Evolutionary conservation across 2,113 vertebrate species (phyloP), one percentile per base, ranked within the genome.

Genomic region (Anthoscopus minutus): DNA sequence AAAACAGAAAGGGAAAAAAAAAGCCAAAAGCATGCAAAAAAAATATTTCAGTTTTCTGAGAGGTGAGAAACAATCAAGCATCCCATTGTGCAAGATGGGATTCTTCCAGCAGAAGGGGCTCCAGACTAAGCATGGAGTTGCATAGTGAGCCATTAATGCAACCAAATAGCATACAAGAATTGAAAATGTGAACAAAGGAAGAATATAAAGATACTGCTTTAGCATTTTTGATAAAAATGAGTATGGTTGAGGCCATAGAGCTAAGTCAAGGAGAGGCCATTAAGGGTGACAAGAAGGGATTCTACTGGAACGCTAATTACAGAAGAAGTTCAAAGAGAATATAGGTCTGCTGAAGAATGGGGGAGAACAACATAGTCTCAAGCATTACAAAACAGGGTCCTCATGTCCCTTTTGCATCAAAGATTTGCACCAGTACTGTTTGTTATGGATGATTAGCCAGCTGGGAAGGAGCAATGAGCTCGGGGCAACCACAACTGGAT

Each of bases 261-360:
- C 47, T 47, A 42, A 81, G 23, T 33, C 42, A 57, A 79, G 35
- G 57, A 81, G 24, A 72, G 16, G 37, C 5, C 24, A 16, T 47
- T 71, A 64, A 66, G 10, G 13, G 23, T 79, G 61, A 80, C 61
- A 44, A 23, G 57, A 76, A 82, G 9, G 11, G 40, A 50, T 88
- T 56, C 44, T 79, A 54, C 17, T 61, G 50, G 64, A 86, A 37
- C 13, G 10, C 14, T 56, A 35, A 70, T 45, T 73, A 47, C 38
- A 53, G 37, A 80, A 79, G 27, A 81, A 62, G 22, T 73, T 92
- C n/a, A 38, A n/a, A 78, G n/a, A 81, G 31, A 10, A 13, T 38
- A 28, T 79, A 45, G 79, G 24, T 11, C 40, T 8, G 4, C 12
- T 0, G 0, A 30, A 72, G 13, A 81, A 38, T 25, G 15, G 13